These are phyloP conservation scores for Tympanoctomys barrerae DNA, from an alignment of 2,797 vertebrate species.

Conservation along the genomic window DNA sequence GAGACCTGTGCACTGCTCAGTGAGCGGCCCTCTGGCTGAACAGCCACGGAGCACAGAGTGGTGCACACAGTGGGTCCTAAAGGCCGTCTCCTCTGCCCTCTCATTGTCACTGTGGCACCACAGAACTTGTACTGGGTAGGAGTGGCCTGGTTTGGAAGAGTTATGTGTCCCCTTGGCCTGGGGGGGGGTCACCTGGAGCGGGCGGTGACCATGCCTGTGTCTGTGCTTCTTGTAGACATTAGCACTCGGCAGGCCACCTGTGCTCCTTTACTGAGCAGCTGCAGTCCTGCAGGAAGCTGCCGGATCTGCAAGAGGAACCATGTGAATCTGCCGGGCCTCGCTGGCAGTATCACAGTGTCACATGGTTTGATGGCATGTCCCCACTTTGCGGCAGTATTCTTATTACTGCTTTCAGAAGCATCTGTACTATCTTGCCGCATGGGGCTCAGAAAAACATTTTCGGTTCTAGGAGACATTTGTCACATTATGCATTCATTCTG, in stretches of 20 bases:
- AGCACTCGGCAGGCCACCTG: background rate
- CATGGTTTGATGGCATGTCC: background rate
- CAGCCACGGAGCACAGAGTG: background rate
- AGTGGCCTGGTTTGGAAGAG: background rate
- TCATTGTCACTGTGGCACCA: background rate
- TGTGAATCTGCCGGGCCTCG: background rate
- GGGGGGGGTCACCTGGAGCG: background rate
- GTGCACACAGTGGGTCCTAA: background rate
- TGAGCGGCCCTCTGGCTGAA: background rate
- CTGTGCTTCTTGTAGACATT: background rate
- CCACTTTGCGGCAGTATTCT: background rate
- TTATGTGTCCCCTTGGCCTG: background rate
- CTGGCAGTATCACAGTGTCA: background rate
- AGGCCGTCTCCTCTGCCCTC: background rate
- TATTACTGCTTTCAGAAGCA: background rate
- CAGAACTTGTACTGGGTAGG: background rate
- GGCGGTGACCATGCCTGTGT: too few species aligned
- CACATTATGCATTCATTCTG: background rate
- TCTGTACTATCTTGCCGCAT: background rate
- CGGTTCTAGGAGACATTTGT: background rate
- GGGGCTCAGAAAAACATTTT: constrained; percentile 27
- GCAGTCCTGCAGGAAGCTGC: background rate
- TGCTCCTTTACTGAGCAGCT: background rate
- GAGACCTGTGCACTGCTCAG: background rate
- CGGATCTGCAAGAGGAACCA: background rate